Evolutionary conservation across 2,888 invertebrate genomes (phyloP), one percentile per base, ranked within the genome.

Genomic region (Caenorhabditis sp.): DNA sequence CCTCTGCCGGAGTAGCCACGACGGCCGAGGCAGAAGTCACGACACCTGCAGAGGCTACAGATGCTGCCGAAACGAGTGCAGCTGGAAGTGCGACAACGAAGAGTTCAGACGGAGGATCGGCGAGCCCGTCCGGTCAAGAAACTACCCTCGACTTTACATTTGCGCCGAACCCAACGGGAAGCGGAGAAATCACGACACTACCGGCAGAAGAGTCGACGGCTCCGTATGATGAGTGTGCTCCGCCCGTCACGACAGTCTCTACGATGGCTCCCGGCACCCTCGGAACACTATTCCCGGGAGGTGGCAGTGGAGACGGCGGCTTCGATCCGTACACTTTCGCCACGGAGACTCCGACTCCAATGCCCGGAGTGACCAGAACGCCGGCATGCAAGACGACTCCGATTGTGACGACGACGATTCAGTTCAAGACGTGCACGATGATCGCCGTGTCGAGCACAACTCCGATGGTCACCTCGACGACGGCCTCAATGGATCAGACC

Each of bases 301-400:
- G 61, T 39, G 45, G 41, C 13, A 59, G 61, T 0, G 52, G 56
- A 15, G 48, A 53, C 20, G 50, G 43, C n/a, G 61, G 32, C 24
- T 50, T 68, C 1, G 55, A 53, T 35, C 66, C 74, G n/a, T 61
- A 48, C 61, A 74, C 74, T 8, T 74, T 75, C 45, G 48, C 75
- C 17, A 35, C 52, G 0, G 58, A 7, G n/a, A 65, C 70, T 8
- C 70, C 76, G n/a, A 53, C 59, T 22, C 39, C 63, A 9, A 45
- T 63, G 37, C 22, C 52, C 6, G 76, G 76, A 24, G 63, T 59
- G 8, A 76, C 76, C 32, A 63, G 76, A 41, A 30, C 63, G 20
- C 70, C 76, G 4, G 24, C 70, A 0, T 76, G 76, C 32, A 58
- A 32, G 27, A 76, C 76, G 20, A 76, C 76, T 20, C 76, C 76